Conservation (phyloP, 2,113 vertebrate genomes). For the Megaceryle maxima region DNA sequence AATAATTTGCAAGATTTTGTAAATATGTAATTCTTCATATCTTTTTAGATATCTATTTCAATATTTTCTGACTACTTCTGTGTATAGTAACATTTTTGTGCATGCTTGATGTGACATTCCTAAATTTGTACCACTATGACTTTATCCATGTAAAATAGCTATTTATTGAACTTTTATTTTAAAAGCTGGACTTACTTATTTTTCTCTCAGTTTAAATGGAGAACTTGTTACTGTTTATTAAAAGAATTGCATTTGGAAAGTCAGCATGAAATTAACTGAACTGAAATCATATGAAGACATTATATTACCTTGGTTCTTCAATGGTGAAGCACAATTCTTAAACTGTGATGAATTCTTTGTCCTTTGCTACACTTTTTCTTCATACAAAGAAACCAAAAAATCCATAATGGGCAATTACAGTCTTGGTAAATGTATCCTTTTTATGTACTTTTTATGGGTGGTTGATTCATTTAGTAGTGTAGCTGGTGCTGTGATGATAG, state of each 20-base stretch:
- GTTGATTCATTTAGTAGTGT: conserved; percentile 71
- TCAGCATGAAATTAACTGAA: conserved; percentile 31
- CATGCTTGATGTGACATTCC: conserved; percentile 85
- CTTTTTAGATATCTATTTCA: conserved; percentile 81
- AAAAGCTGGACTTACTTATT: conserved; percentile 73
- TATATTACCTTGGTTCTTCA: conserved; percentile 54
- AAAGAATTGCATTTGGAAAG: conserved; percentile 77
- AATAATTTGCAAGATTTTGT: conserved; percentile 94
- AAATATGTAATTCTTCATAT: conserved; percentile 91
- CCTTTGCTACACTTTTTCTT: conserved; percentile 56
- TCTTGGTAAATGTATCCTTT: conserved; percentile 63
- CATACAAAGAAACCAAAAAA: conserved; percentile 79
- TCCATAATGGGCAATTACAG: conserved; percentile 67
- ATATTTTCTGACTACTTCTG: conserved; percentile 82
- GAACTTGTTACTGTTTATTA: conserved; percentile 82
- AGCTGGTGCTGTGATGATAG: conserved; percentile 82
- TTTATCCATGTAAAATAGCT: conserved; percentile 88
- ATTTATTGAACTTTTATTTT: conserved; percentile 83
- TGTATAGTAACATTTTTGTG: conserved; percentile 86
- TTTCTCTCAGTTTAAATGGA: conserved; percentile 69
- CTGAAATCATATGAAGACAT: conserved; percentile 48
- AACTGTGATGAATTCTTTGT: conserved; percentile 80
- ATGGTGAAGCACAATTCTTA: conserved; percentile 79
- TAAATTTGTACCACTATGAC: conserved; percentile 87
- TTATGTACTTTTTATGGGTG: conserved; percentile 66